Conservation (phyloP, 37 sponge, comb jelly and placozoan genomes). For the Eunapius fragilis region DNA sequence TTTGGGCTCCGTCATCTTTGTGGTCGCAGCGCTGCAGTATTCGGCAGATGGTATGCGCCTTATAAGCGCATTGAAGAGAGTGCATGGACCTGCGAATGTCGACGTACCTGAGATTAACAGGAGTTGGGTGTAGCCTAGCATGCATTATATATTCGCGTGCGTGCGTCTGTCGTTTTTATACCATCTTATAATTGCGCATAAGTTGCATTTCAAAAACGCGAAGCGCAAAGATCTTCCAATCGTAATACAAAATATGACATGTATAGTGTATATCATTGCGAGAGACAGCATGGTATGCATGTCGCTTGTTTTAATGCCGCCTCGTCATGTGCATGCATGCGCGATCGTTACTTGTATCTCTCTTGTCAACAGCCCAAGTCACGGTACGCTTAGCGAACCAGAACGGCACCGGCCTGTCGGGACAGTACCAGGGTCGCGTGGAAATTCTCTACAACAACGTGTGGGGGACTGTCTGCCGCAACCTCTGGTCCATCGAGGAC, state of each 20-base stretch:
- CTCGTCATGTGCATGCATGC: neutral
- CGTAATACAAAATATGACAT: too few species aligned
- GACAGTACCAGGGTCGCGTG: conserved; percentile 32
- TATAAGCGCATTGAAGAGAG: neutral
- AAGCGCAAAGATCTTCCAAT: too few species aligned
- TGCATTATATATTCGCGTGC: neutral
- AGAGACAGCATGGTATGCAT: too few species aligned
- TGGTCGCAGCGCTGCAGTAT: neutral
- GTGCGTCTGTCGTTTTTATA: neutral
- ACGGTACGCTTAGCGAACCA: conserved; percentile 21
- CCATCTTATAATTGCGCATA: too few species aligned
- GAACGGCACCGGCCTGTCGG: neutral
- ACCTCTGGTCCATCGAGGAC: conserved; percentile 37
- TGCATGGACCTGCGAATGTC: neutral
- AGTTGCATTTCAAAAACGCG: too few species aligned
- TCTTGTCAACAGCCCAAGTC: neutral
- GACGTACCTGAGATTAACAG: neutral
- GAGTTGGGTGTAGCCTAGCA: neutral
- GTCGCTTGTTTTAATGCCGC: neutral
- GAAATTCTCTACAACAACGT: conserved; percentile 28
- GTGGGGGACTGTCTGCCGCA: conserved; percentile 46
- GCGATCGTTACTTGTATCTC: neutral
- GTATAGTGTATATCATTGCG: too few species aligned
- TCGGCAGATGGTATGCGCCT: neutral
- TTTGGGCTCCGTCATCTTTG: neutral